Evolutionary conservation across 1,140 invertebrate genomes (phyloP).

Genomic region (Aphelenchoides besseyi): DNA sequence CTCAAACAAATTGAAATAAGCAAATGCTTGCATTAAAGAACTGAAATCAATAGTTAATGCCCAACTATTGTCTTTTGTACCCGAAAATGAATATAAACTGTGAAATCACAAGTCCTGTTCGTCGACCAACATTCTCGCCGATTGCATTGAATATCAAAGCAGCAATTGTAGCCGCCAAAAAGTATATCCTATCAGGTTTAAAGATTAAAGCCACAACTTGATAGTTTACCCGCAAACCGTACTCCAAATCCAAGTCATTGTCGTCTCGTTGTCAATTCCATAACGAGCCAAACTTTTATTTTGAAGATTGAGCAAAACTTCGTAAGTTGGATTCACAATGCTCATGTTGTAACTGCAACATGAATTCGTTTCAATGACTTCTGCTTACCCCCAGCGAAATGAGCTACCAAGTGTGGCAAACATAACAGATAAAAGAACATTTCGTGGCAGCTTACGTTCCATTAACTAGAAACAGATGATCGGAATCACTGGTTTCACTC

Average conservation of each 20-base stretch:
- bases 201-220: too few species aligned
- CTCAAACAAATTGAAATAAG: neutral
- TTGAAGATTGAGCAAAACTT: neutral
- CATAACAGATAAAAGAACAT: neutral
- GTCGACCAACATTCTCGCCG: neutral
- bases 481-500: too few species aligned
- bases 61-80: too few species aligned
- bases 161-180: neutral
- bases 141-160: neutral
- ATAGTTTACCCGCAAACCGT: too few species aligned
- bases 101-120: neutral
- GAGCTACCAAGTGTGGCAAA: neutral
- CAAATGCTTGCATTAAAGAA: neutral
- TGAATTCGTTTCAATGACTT: too few species aligned
- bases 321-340: neutral
- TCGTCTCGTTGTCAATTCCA: neutral
- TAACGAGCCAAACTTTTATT: neutral
- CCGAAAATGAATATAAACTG: neutral
- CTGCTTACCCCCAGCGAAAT: neutral
- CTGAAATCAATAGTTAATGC: too few species aligned
- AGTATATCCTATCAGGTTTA: neutral
- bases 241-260: neutral
- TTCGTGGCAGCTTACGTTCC: slow-evolving; percentile 1
- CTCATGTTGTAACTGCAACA: neutral
- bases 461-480: too few species aligned